Base-by-base conservation (phyloP, 2,113 vertebrate genomes). In the Pomatostomus ruficeps region DNA sequence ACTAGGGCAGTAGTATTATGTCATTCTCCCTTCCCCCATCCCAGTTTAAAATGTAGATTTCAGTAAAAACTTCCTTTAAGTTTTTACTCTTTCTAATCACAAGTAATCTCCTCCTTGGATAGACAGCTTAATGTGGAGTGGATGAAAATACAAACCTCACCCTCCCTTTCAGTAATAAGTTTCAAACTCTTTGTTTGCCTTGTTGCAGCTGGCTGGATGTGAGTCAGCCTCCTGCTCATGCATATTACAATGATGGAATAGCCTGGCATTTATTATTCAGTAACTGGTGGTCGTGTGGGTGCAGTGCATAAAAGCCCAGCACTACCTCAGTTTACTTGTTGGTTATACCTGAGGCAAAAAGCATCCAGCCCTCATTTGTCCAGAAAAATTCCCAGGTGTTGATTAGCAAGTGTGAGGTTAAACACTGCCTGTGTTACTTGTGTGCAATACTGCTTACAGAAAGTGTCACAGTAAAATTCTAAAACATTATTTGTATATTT, bases 121-220 rank as follows among this genome's bases (percentile, higher is more conserved):
- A 36, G 68, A 6, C 3, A 73, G n/a, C 26, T 71, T 77, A 57
- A 63, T 0, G 1, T 15, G 19, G 40, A 67, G 43, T 6, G 65
- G 48, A 48, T 1, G 8, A 58, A 90, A 90, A 46, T 52, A 66
- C 40, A 36, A 48, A 11, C 33, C 21, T 38, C 49, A 6, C 35
- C 58, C 38, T 65, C 33, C 10, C 43, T 85, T 81, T 74, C 55
- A 38, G 65, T 17, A 62, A 29, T 31, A 93, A 96, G 63, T 96
- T 95, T 67, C n/a, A 28, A 86, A 88, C 72, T 95, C 95, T 96
- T 94, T 96, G 96, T 96, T 92, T 85, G 49, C 85, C 62, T 66
- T 65, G 16, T 43, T 49, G 58, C 72, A 93, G 75, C 75, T 76
- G 94, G 25, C 72, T 91, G 84, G 52, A 51, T 28, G 85, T 59